Percentiles rank a stretch among this genome's conserved stretches.
Conservation (phyloP, 1,140 invertebrate species). For the Diachasma alloeum region DNA sequence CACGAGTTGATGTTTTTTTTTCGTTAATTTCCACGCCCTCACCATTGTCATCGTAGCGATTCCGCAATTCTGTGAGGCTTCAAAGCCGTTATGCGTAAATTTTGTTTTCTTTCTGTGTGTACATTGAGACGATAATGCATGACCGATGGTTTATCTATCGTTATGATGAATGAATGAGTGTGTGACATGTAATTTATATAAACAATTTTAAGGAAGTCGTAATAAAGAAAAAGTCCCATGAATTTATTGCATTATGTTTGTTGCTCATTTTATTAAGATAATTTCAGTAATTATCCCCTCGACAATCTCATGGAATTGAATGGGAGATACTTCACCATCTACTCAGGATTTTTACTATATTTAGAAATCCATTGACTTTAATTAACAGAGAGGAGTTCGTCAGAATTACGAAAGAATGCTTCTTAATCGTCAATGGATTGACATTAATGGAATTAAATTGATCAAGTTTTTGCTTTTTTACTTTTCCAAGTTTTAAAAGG, state of each 20-base stretch:
- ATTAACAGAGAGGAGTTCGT: no score
- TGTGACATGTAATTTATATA: conserved; percentile 63
- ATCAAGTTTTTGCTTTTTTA: no score
- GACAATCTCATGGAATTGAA: no score
- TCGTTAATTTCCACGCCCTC: background rate
- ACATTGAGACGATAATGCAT: background rate
- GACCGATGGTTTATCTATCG: conserved; percentile 38
- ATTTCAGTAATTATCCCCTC: no score
- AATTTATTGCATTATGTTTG: background rate
- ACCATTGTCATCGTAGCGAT: background rate
- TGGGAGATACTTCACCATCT: no score
- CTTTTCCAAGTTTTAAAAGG: no score
- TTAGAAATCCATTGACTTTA: no score
- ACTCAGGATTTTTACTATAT: no score
- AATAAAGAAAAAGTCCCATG: background rate
- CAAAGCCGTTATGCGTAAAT: background rate
- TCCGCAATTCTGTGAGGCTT: background rate
- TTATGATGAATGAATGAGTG: conserved; percentile 59
- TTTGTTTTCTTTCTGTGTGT: background rate
- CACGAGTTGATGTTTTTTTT: background rate
- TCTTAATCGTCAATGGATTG: no score
- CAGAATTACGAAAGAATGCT: no score
- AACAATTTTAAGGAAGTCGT: conserved; percentile 31
- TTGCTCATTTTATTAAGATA: background rate
- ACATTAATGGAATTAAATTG: no score